These are phyloP conservation scores for Chionis minor DNA, from an alignment of 2,113 vertebrate species.

Conservation along the genomic window DNA sequence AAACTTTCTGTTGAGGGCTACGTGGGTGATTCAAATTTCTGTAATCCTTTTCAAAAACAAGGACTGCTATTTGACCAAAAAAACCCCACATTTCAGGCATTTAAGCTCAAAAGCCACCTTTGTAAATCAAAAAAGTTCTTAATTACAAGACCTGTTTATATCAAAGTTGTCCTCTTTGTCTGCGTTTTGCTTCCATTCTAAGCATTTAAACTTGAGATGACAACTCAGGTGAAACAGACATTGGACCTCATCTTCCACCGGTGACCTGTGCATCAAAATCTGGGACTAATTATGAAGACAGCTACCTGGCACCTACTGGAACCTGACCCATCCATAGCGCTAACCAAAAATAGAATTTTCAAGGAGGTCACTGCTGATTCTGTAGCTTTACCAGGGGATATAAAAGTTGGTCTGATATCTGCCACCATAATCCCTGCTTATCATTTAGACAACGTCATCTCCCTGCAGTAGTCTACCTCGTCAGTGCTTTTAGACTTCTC, in stretches of 20 bases:
- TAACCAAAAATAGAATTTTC: background rate
- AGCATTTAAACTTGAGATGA: background rate
- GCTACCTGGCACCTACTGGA: background rate
- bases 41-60: background rate
- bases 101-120: background rate
- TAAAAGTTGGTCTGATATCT: background rate
- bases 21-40: background rate
- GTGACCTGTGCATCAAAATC: background rate
- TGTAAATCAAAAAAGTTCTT: background rate
- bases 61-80: background rate
- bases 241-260: background rate
- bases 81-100: background rate
- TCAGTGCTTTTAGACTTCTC: background rate
- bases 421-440: background rate
- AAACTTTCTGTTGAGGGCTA: background rate
- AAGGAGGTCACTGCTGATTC: background rate
- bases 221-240: background rate
- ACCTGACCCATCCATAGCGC: background rate
- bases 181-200: background rate
- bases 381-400: background rate
- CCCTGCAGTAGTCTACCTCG: background rate
- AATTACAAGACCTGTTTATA: background rate
- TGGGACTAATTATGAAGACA: background rate
- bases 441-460: background rate
- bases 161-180: background rate